Conservation (phyloP, 2,888 invertebrate genomes). For the Oligia strigilis region DNA sequence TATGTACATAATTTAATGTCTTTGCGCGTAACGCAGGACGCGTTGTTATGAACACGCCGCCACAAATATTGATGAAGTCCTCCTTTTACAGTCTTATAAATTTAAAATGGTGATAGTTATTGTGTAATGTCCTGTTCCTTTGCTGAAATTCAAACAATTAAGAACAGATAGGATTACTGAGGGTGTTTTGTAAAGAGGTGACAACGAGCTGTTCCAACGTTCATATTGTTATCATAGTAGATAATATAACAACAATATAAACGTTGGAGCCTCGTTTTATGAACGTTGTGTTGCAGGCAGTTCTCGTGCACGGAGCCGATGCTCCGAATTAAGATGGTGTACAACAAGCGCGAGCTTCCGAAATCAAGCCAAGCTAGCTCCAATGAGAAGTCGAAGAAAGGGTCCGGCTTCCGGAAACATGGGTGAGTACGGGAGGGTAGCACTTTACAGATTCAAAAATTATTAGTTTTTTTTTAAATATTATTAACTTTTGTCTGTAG, state of each 20-base stretch:
- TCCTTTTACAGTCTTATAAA: not conserved
- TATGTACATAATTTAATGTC: too few relatives aligned
- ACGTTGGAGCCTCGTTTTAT: not conserved
- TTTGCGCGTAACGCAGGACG: not conserved
- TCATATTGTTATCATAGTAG: not conserved
- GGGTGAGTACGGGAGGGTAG: constrained; percentile 68
- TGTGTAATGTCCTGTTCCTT: not conserved
- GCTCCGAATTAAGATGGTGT: constrained; percentile 90
- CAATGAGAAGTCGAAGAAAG: constrained; percentile 28
- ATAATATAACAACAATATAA: not conserved
- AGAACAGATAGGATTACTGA: not conserved
- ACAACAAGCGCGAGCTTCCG: constrained; percentile 81
- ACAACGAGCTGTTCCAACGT: not conserved
- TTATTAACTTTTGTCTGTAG: too few relatives aligned
- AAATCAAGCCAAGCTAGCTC: constrained; percentile 33
- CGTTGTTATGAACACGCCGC: not conserved
- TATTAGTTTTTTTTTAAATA: not conserved
- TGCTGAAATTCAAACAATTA: not conserved
- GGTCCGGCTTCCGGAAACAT: constrained; percentile 69
- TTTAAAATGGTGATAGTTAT: not conserved
- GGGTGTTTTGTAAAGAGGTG: not conserved
- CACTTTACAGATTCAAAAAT: not conserved
- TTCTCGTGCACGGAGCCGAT: constrained; percentile 90
- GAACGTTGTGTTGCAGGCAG: constrained; percentile 71
- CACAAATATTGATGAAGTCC: not conserved